Evolutionary conservation across 1,140 invertebrate species (phyloP), one percentile per base, ranked within the genome.

Genomic region (Vanessa atalanta): DNA sequence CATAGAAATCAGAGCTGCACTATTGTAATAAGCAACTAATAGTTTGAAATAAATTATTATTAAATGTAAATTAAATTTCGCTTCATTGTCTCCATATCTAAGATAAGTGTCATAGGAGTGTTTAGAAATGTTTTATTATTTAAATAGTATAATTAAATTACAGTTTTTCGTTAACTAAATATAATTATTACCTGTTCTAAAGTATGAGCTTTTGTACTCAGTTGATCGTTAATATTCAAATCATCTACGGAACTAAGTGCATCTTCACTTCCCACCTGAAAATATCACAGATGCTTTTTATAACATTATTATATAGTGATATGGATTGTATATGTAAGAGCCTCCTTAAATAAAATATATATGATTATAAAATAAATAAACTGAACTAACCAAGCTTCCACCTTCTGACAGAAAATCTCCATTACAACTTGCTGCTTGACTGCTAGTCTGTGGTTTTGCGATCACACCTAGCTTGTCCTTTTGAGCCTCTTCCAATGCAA

Each of bases 181-280:
- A 13, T 55, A 57, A 14, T 13, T 26, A 23, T 55, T 78, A 93
- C 93, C 86, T 92, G 88, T 88, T 93, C 93, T 75, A 92, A 79
- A 55, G 86, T 88, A 66, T 92, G 85, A 60, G 81, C 86, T 70
- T 92, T 93, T 60, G 88, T 88, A 79, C 84, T 88, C 16, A 93
- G 77, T 74, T 93, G 92, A 77, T 93, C 93, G 79, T 89, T 91
- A 14, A 93, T 74, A 79, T 93, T 86, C 61, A 90, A 81, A 72
- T 93, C 93, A 89, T 91, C 92, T n/a, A 91, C 90, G 79, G 93
- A 94, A 88, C 94, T 94, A 3, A 94, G 81, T 7, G 94, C 94
- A 82, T 95, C 94, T 80, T 94, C 94, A 84, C 94, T 95, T 57
- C 94, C 94, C 74, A 94, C 82, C 94, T 94, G 78, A 11, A 92